Conservation (phyloP, 2,888 invertebrate genomes). For the Germaria angustata region DNA sequence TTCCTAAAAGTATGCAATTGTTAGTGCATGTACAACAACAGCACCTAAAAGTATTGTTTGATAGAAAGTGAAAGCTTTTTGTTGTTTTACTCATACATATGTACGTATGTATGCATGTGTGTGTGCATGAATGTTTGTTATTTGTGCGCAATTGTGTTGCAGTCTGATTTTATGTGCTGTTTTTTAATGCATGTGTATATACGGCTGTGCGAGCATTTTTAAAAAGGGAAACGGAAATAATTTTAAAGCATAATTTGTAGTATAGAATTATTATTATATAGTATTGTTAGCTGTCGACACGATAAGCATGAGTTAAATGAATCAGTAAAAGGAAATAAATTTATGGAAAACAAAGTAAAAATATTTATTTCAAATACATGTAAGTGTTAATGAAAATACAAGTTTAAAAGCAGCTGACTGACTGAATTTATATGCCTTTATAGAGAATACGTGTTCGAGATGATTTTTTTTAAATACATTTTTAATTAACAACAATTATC, state of each 20-base stretch:
- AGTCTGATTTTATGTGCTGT: not conserved
- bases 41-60: slow-evolving; percentile 12
- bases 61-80: slow-evolving; percentile 36
- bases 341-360: not conserved
- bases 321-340: slow-evolving; percentile 23
- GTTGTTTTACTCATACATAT: not conserved
- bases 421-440: no score
- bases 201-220: not conserved
- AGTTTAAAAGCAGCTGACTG: not conserved
- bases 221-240: slow-evolving; percentile 55
- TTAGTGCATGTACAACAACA: not conserved
- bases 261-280: slow-evolving; percentile 28
- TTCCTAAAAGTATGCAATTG: slow-evolving; percentile 36
- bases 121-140: not conserved
- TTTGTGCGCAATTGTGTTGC: slow-evolving; percentile 2
- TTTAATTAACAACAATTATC: no score
- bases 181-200: not conserved
- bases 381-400: not conserved
- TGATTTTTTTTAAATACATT: no score
- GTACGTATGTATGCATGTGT: not conserved
- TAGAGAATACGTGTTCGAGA: no score
- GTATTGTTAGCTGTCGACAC: slow-evolving; percentile 10
- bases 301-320: slow-evolving; percentile 13
- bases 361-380: not conserved
- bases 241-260: slow-evolving; percentile 47